Evolutionary conservation across 2,113 vertebrate species (phyloP).

Genomic region (Macrotis lagotis): DNA sequence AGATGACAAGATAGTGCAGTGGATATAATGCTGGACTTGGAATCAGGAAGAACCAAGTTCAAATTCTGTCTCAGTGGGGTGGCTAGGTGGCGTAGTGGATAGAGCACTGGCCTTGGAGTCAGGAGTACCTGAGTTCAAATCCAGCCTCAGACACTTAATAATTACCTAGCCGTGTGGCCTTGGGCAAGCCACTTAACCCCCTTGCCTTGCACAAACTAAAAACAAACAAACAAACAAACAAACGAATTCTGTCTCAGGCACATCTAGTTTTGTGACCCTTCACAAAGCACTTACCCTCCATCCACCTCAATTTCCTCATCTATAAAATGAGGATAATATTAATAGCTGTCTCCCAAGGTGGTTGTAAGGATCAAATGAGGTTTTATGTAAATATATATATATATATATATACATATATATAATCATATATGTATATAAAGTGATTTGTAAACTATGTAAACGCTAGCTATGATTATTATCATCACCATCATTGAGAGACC

Average conservation of each 20-base stretch:
- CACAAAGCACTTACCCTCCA: neutral
- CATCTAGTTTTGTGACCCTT: neutral
- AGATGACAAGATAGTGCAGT: neutral
- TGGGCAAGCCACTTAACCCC: too few species aligned
- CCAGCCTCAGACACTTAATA: too few species aligned
- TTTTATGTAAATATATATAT: too few species aligned
- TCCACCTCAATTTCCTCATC: neutral
- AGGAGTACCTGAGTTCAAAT: too few species aligned
- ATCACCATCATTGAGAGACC: neutral
- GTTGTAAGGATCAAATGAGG: neutral
- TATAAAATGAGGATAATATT: neutral
- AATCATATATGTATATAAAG: neutral
- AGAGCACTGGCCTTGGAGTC: too few species aligned
- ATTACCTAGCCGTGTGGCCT: too few species aligned
- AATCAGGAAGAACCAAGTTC: neutral
- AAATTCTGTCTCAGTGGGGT: neutral
- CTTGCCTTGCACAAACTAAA: too few species aligned
- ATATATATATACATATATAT: too few species aligned
- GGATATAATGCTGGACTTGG: neutral
- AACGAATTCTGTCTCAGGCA: neutral
- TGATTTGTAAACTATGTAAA: neutral
- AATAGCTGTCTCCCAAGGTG: neutral
- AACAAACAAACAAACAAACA: too few species aligned
- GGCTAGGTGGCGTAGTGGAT: too few species aligned
- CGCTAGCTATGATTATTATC: neutral